Evolutionary conservation across 2,888 invertebrate species (phyloP), one percentile per base, ranked within the genome.

Genomic region (Lycaena phlaeas): DNA sequence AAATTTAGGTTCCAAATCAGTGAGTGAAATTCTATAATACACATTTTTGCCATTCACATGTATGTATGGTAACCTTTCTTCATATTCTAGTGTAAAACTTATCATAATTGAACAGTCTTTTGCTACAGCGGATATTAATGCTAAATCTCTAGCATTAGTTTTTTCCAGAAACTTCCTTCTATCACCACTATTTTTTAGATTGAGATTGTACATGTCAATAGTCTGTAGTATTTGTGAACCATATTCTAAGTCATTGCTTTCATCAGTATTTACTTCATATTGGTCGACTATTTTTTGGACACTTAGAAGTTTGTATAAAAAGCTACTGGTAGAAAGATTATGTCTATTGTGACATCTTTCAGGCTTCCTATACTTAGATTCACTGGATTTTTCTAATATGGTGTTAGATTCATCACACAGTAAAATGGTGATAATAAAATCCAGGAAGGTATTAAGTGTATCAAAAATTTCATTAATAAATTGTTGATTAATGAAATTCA

Each of bases 81-180:
- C 46, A 38, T 38, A 48, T 26, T 57, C 45, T 43, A 56, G 41
- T 40, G 68, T 52, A 47, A 90, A 82, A 37, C 87, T 82, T 37
- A 91, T 79, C 87, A 91, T 89, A 15, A 91, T 82, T 1, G 90
- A 91, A 56, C 91, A 91, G 57, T 92, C 92, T 62, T 88, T 90
- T 12, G 89, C 88, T 3, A 90, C 86, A 17, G 90, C 87, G 9
- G 91, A 88, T 51, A 91, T 74, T 40, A 91, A 65, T 1, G 71
- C 68, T 38, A 68, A 48, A 36, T 71, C 53, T 17, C 57, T 38
- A 0, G 63, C 52, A 18, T 65, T 49, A 4, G 55, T 27, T 1
- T 36, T 47, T 10, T 55, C 41, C 0, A 69, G 27, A 48, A 77
- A 74, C 2, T 15, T 42, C 1, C 62, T 44, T 51, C 44, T 59